Evolutionary conservation across 2,888 invertebrate genomes (phyloP), one percentile per base, ranked within the genome.

Genomic region (Spilarctia lutea): DNA sequence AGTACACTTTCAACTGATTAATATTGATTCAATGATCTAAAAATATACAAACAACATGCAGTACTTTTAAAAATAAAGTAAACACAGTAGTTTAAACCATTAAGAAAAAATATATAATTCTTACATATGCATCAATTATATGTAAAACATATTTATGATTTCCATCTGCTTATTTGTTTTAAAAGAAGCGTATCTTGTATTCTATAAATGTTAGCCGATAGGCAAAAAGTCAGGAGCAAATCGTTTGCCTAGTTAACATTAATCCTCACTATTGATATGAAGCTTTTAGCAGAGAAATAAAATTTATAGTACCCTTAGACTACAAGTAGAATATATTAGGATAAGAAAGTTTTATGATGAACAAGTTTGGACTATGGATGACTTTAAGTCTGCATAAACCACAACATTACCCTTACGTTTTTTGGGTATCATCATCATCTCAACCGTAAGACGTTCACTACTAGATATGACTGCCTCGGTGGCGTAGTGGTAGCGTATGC

Each of bases 201-300:
- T 4, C 27, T 3, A 7, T 6, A 6, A 1, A 20, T 10, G 11
- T 45, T 8, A 7, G 13, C 24, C 24, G 8, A 10, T 24, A 7
- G 16, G 65, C 66, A 42, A 60, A 66, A 27, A 71, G 8, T 74
- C 33, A 13, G 60, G 13, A 2, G 63, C 75, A 68, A 65, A 68
- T 65, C 2, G 18, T 68, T 52, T 20, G 71, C 30, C n/a, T 42
- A 27, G 20, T 63, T 11, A 2, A 42, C 18, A 11, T 0, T 73
- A 79, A 79, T 75, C 79, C 79, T 81, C 68, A 81, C 65, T 76
- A 84, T 83, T 82, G 85, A 84, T 83, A 85, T 73, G 63, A 84
- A 85, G 88, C 90, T 91, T 91, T 92, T 92, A 92, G 90, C 87
- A 83, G 79, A 80, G 82, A 73, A 77, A 81, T 79, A 89, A 88